Conservation (phyloP, 2,888 invertebrate genomes). For the Heliconius sara region DNA sequence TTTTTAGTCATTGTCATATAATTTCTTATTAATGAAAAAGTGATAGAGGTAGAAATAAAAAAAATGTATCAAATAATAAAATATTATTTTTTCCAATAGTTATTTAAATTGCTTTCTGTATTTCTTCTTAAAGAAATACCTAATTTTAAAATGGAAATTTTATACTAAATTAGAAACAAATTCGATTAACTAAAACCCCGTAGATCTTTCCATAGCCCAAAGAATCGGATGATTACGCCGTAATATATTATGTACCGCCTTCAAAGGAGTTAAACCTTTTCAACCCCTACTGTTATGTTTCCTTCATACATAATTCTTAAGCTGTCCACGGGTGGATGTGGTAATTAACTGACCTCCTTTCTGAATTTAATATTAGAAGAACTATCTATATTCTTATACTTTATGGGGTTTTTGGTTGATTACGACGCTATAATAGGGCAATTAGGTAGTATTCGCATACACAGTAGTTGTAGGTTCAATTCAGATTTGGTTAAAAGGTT, state of each 20-base stretch:
- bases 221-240: slow-evolving; percentile 19
- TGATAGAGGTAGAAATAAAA: too few relatives aligned
- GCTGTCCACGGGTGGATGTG: slow-evolving; percentile 3
- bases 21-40: too few relatives aligned
- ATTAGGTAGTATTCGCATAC: not conserved
- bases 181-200: not conserved
- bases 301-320: slow-evolving; percentile 18
- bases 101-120: too few relatives aligned
- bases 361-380: slow-evolving; percentile 6
- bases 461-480: not conserved
- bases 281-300: slow-evolving; percentile 21
- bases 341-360: slow-evolving; percentile 23
- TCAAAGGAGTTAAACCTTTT: slow-evolving; percentile 20
- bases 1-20: not conserved
- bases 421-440: too few relatives aligned
- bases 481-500: not conserved
- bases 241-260: slow-evolving; percentile 12
- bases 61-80: too few relatives aligned
- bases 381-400: slow-evolving; percentile 5
- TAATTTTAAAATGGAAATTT: not conserved
- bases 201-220: not conserved
- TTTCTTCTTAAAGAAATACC: too few relatives aligned
- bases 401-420: not conserved
- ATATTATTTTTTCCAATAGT: too few relatives aligned
- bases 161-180: not conserved